A percentile compares a stretch with the other conserved stretches of the same genome.
Evolutionary conservation across 1,140 invertebrate genomes (phyloP).

Genomic region (Nixonia krombeini): DNA sequence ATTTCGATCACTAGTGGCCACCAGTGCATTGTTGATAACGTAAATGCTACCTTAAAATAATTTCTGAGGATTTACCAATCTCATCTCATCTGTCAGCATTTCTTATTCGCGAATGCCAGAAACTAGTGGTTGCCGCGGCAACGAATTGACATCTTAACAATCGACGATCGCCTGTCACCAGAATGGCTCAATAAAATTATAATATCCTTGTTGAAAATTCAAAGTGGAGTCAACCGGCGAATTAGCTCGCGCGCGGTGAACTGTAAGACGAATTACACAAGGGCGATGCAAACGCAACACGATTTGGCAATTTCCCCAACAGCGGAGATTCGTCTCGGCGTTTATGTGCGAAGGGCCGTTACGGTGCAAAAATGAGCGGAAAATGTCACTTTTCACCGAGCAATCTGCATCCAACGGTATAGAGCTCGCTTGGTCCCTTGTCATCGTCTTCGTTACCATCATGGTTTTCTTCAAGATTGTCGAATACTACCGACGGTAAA

Average conservation of each 20-base stretch:
- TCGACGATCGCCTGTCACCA: no score
- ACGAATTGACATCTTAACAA: no score
- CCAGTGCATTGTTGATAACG: no score
- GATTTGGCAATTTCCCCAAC: constrained; percentile 15
- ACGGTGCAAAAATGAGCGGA: constrained; percentile 2
- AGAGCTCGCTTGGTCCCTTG: not conserved
- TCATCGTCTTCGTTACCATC: not conserved
- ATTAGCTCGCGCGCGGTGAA: not conserved
- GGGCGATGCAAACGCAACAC: constrained; percentile 2
- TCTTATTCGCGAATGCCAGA: no score
- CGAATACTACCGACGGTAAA: no score
- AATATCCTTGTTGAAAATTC: no score
- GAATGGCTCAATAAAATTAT: no score
- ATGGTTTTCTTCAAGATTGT: not conserved
- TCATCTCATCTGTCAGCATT: no score
- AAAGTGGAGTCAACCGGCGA: not conserved
- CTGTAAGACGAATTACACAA: constrained; percentile 7
- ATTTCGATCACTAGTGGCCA: no score
- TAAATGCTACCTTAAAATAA: no score
- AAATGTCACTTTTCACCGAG: not conserved
- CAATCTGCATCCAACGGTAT: not conserved
- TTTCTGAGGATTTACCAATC: no score
- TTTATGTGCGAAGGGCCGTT: not conserved
- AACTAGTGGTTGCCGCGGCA: no score
- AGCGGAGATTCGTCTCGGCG: not conserved